Conservation (phyloP, 1,140 invertebrate genomes). For the Penaeus japonicus region DNA sequence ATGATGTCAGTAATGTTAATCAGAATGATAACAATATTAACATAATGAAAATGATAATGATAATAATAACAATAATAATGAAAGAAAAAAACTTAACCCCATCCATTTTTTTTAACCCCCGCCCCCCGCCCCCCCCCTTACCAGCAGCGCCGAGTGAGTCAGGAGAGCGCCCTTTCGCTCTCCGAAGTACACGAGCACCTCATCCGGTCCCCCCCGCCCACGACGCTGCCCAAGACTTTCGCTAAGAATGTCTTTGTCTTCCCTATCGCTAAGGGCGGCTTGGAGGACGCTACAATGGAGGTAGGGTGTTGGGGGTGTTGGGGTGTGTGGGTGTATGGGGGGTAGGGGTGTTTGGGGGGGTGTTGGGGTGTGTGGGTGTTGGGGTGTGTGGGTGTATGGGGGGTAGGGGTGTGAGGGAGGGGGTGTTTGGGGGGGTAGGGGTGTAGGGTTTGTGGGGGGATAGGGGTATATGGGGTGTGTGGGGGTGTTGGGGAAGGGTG, state of each 20-base stretch:
- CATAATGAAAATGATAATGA: too few relatives aligned
- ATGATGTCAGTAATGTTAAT: too few relatives aligned
- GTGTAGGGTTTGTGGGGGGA: background rate
- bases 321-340: background rate
- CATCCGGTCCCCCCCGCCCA: conserved; percentile 81
- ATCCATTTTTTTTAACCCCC: background rate
- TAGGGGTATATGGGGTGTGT: background rate
- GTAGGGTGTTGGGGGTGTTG: background rate
- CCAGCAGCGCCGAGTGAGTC: conserved; percentile 26
- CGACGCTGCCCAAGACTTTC: conserved; percentile 71
- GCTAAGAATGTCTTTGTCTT: conserved; percentile 64
- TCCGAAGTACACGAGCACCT: conserved; percentile 84
- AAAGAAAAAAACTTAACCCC: too few relatives aligned
- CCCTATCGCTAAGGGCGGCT: conserved; percentile 53
- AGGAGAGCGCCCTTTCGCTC: conserved; percentile 72
- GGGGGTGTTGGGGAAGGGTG: background rate
- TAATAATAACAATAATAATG: too few relatives aligned
- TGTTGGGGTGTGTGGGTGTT: background rate
- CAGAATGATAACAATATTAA: too few relatives aligned
- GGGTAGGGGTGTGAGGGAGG: background rate
- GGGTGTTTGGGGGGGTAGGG: background rate
- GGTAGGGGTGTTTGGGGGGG: background rate
- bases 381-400: background rate
- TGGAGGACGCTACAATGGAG: background rate
- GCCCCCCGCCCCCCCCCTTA: background rate